Conservation (phyloP, 2,888 invertebrate species). For the Chirona hameri region DNA sequence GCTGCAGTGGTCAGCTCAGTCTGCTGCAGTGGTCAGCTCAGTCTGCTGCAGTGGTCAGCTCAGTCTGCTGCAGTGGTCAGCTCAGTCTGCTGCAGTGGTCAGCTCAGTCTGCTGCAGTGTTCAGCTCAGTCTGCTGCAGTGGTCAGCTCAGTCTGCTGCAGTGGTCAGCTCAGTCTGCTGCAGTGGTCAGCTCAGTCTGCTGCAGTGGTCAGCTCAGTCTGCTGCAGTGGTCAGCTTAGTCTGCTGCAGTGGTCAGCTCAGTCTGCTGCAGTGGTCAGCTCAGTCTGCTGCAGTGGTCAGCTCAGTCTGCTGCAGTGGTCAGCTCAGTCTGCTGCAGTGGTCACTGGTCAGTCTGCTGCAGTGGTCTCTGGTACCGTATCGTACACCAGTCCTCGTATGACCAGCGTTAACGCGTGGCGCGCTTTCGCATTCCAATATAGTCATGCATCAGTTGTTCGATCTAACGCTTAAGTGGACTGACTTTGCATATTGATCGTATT, state of each 20-base stretch:
- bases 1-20: conserved; percentile 51
- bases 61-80: conserved; percentile 51
- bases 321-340: background rate
- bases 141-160: conserved; percentile 51
- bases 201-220: conserved; percentile 51
- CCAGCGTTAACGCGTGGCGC: no score
- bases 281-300: conserved; percentile 51
- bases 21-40: conserved; percentile 51
- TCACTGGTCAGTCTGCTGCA: no score
- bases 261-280: conserved; percentile 51
- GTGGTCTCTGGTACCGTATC: no score
- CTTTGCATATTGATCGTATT: no score
- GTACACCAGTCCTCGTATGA: no score
- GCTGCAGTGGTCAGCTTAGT: no score
- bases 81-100: conserved; percentile 51
- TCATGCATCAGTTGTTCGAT: no score
- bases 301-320: conserved; percentile 51
- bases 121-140: no score
- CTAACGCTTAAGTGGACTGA: no score
- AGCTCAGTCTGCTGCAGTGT: background rate
- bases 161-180: conserved; percentile 51
- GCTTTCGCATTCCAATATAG: no score
- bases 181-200: conserved; percentile 51
- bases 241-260: conserved; percentile 58
- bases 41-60: conserved; percentile 51